Evolutionary conservation across 2,797 vertebrate genomes (phyloP).

Genomic region (Anolis apletophallus): DNA sequence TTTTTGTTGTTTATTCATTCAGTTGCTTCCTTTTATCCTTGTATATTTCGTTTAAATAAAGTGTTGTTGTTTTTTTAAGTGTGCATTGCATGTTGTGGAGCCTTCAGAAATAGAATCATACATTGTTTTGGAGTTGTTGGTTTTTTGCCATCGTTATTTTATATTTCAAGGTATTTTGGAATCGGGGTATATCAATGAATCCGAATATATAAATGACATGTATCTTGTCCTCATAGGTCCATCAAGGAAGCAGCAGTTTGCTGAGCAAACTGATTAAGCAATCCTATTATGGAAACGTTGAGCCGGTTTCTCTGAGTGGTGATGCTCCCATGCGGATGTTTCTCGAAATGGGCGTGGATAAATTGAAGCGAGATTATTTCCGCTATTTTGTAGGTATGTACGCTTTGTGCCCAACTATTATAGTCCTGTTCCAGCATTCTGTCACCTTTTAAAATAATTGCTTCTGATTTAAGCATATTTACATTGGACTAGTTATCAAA

Average conservation of each 20-base stretch:
- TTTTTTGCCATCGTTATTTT: not conserved
- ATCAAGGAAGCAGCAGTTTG: constrained; percentile 90
- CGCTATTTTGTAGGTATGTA: constrained; percentile 92
- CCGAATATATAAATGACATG: not conserved
- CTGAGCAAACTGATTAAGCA: constrained; percentile 91
- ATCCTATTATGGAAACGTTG: constrained; percentile 88
- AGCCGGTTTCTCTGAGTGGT: constrained; percentile 84
- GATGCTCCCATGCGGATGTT: constrained; percentile 89
- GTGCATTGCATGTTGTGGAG: not conserved
- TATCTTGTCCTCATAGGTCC: constrained; percentile 81
- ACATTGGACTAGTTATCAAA: not conserved
- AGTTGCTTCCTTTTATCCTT: no score
- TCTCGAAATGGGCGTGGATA: constrained; percentile 94
- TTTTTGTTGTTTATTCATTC: no score
- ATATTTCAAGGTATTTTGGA: not conserved
- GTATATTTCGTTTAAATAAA: not conserved
- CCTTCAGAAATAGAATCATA: not conserved
- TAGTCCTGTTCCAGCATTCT: not conserved
- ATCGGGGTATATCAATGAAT: no score
- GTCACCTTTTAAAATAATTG: not conserved
- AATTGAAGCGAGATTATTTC: constrained; percentile 96
- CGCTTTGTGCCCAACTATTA: not conserved
- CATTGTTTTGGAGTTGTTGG: no score
- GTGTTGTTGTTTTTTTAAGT: no score
- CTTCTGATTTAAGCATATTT: not conserved